Evolutionary conservation across 2,113 vertebrate species (phyloP).

Genomic region (Gavialis gangeticus): DNA sequence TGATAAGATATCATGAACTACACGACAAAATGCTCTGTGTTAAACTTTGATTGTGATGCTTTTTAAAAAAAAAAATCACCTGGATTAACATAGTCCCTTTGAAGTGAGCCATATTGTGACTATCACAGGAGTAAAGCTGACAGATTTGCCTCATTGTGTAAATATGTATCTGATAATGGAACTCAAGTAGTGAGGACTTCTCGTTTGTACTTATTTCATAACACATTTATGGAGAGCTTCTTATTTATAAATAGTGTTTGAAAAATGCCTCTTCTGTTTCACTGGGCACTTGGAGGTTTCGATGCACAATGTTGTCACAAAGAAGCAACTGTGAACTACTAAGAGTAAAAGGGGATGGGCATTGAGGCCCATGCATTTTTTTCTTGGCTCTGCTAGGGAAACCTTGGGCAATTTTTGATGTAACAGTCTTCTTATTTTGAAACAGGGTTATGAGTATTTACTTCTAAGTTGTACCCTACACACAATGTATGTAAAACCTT

Average conservation of each 20-base stretch:
- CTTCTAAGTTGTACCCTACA: no score
- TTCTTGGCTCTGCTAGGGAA: background rate
- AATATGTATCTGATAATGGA: background rate
- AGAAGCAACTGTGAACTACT: background rate
- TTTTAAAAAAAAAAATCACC: background rate
- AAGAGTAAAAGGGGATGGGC: background rate
- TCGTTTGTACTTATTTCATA: background rate
- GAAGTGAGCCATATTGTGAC: background rate
- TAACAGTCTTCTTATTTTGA: no score
- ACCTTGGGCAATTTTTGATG: background rate
- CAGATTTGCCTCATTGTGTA: background rate
- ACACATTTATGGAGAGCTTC: background rate
- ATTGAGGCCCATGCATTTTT: background rate
- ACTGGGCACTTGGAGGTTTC: background rate
- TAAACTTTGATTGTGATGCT: background rate
- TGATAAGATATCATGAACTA: background rate
- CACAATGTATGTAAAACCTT: background rate
- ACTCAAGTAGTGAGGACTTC: background rate
- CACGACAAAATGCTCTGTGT: background rate
- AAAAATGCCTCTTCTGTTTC: background rate
- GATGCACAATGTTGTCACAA: background rate
- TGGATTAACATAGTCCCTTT: background rate
- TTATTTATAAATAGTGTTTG: background rate
- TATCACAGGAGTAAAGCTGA: rapidly evolving
- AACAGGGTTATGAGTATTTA: no score